Evolutionary conservation across 2,888 invertebrate genomes (phyloP).

Genomic region (Theodoxus fluviatilis): DNA sequence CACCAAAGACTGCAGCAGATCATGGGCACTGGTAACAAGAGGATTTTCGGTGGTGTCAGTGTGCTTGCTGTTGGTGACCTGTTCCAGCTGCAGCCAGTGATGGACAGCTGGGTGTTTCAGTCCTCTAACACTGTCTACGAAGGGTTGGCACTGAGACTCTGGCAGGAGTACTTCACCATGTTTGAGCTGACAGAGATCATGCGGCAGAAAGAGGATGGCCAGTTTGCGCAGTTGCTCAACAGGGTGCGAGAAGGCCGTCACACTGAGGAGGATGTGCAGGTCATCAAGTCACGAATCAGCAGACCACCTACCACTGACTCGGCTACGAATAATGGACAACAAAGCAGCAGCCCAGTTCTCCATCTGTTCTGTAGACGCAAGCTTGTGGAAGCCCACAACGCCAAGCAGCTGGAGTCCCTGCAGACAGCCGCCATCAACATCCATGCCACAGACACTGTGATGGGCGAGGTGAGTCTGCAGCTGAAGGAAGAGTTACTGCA

Average conservation of each 20-base stretch:
- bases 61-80: conserved; percentile 9
- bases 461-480: too few species aligned
- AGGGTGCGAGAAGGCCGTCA: conserved; percentile 7
- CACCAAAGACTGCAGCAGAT: conserved; percentile 1
- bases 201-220: neutral
- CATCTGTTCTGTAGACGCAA: too few species aligned
- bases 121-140: neutral
- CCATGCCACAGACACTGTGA: too few species aligned
- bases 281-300: conserved; percentile 9
- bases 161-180: neutral
- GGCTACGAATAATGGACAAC: too few species aligned
- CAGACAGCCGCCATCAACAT: too few species aligned
- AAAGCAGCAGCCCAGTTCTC: too few species aligned
- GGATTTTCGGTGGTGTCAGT: conserved; percentile 6
- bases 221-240: neutral
- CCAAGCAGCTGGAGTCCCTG: too few species aligned
- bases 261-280: neutral
- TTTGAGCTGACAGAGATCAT: conserved; percentile 9
- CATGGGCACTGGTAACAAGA: neutral
- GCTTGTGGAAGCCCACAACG: too few species aligned
- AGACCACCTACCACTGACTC: too few species aligned
- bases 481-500: too few species aligned
- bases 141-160: neutral
- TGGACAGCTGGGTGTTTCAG: conserved; percentile 4
- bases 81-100: neutral